Evolutionary conservation across 2,113 vertebrate genomes (phyloP).

Genomic region (Ciconia boyciana): DNA sequence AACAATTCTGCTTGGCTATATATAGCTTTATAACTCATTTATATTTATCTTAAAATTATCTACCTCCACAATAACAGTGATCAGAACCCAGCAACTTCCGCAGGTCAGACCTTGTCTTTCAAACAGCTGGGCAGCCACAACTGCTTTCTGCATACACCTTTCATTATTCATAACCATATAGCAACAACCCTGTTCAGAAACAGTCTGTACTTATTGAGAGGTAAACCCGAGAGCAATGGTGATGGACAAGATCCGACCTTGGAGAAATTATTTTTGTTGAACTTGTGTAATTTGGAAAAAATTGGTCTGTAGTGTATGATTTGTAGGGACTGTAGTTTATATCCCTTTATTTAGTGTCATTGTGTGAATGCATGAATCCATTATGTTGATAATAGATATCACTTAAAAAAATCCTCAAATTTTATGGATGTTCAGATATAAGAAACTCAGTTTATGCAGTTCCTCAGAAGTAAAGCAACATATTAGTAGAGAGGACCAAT

Average conservation of each 20-base stretch:
- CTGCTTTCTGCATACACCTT: neutral
- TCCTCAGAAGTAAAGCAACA: neutral
- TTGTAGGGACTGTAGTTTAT: neutral
- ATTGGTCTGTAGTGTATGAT: neutral
- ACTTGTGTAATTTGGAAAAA: neutral
- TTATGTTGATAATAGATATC: neutral
- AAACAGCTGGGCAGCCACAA: neutral
- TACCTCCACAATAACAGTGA: neutral
- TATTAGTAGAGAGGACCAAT: neutral
- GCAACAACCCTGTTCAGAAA: neutral
- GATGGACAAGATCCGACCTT: neutral
- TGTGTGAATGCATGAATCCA: neutral
- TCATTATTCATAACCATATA: neutral
- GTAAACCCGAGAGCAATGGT: neutral
- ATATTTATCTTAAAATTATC: neutral
- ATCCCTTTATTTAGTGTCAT: neutral
- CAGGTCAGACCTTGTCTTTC: neutral
- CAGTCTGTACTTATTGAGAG: neutral
- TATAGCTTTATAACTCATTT: neutral
- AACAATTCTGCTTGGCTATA: neutral
- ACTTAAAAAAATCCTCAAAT: neutral
- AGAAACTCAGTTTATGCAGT: neutral
- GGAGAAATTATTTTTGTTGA: neutral
- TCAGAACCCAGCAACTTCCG: neutral
- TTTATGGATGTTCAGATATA: neutral